Conservation (phyloP, 1,140 invertebrate genomes). For the Aphaenogaster floridana region DNA sequence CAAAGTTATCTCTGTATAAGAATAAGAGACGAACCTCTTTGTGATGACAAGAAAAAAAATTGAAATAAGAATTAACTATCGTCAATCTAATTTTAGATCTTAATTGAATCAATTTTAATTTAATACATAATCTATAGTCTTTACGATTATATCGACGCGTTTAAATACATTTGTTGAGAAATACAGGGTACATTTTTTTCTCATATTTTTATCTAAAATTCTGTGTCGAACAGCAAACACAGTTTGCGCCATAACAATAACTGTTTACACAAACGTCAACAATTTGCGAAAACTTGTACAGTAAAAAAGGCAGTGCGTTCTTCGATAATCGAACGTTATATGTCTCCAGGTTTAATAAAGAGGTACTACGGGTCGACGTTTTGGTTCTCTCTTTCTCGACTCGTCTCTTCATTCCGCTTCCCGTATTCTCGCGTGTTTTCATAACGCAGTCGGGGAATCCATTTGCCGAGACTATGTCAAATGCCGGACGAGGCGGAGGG, state of each 20-base stretch:
- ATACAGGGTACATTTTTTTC: background rate
- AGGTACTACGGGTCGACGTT: background rate
- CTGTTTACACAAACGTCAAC: conserved; percentile 21
- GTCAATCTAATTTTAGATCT: conserved; percentile 7
- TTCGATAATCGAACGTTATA: conserved; percentile 17
- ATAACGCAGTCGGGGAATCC: conserved; percentile 27
- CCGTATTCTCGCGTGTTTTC: conserved; percentile 13
- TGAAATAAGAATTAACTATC: conserved; percentile 1
- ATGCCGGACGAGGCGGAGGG: conserved; percentile 1
- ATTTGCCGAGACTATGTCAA: conserved; percentile 36
- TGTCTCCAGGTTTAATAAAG: conserved; percentile 28
- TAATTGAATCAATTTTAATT: background rate
- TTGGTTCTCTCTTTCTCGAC: background rate
- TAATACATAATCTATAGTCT: conserved; percentile 3
- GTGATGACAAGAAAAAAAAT: background rate
- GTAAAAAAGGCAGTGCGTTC: conserved; percentile 1
- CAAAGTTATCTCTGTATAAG: background rate
- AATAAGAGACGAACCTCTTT: background rate
- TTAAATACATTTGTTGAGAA: background rate
- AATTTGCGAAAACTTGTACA: conserved; percentile 19
- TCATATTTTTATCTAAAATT: conserved; percentile 8
- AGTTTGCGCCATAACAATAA: conserved; percentile 44
- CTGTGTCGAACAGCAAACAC: background rate
- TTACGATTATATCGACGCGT: background rate
- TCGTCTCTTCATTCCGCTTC: background rate